Conservation (phyloP, 2,113 vertebrate species). For the Cricetomys ansorgei region DNA sequence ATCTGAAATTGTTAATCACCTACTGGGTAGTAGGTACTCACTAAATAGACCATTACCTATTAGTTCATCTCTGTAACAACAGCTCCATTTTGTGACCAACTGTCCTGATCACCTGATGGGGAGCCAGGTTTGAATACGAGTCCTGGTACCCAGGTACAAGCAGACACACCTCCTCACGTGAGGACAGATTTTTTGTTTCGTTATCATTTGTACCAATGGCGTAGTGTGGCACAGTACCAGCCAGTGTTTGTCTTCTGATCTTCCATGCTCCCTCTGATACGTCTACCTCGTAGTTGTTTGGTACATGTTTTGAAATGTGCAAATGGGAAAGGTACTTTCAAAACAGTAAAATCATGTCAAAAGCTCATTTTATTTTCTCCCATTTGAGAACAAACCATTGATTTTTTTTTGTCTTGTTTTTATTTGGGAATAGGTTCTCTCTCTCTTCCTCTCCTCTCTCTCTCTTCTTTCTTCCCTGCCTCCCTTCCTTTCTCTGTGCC, state of each 20-base stretch:
- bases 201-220: conserved; percentile 59
- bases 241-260: conserved; percentile 35
- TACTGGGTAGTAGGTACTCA: background rate
- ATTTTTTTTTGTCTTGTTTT: conserved; percentile 65
- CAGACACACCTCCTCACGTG: conserved; percentile 56
- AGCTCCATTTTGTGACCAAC: conserved; percentile 27
- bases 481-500: conserved; percentile 22
- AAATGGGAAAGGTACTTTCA: conserved; percentile 19
- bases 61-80: background rate
- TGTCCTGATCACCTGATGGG: conserved; percentile 6
- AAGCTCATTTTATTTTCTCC: conserved; percentile 72
- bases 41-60: background rate
- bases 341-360: conserved; percentile 68
- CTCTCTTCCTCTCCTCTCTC: background rate
- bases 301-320: conserved; percentile 58
- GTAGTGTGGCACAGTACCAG: conserved; percentile 36
- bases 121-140: conserved; percentile 49
- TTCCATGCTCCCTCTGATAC: background rate
- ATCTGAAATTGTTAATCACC: background rate
- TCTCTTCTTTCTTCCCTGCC: conserved; percentile 64
- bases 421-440: conserved; percentile 53
- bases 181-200: conserved; percentile 66
- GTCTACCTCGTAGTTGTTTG: conserved; percentile 43
- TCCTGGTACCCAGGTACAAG: conserved; percentile 41
- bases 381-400: conserved; percentile 53